Conservation (phyloP, 2,797 vertebrate genomes). For the Clamator glandarius region DNA sequence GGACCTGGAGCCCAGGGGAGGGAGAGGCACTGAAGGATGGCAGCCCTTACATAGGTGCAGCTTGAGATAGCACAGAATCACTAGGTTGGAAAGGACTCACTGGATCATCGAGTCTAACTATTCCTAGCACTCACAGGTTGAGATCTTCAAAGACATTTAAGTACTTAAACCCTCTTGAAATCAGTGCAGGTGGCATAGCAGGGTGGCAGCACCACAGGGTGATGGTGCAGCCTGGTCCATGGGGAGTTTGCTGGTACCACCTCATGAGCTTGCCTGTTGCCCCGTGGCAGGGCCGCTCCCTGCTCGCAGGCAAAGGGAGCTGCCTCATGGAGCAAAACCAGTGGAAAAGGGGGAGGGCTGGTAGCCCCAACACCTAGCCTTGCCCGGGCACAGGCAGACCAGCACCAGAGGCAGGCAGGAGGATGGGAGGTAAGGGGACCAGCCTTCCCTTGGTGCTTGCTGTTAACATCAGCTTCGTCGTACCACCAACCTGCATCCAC, state of each 20-base stretch:
- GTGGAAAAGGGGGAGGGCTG: background rate
- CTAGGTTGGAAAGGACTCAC: too few relatives aligned
- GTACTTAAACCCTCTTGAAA: background rate
- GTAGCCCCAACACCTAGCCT: background rate
- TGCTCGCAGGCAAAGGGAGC: background rate
- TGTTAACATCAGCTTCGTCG: too few relatives aligned
- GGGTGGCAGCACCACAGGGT: fast-evolving
- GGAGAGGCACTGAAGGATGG: fast-evolving
- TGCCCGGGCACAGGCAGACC: background rate
- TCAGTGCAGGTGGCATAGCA: background rate
- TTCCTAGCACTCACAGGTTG: background rate
- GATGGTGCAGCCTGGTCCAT: background rate
- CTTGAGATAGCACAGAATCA: too few relatives aligned
- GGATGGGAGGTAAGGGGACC: background rate
- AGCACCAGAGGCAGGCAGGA: fast-evolving
- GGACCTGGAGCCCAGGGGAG: background rate
- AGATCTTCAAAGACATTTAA: background rate
- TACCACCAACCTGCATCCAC: background rate
- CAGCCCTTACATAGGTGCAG: background rate
- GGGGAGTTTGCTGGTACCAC: background rate
- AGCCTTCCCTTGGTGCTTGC: background rate
- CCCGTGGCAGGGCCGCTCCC: background rate
- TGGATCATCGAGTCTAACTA: too few relatives aligned
- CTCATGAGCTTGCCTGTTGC: background rate
- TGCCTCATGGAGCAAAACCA: fast-evolving